Evolutionary conservation across 2,113 vertebrate genomes (phyloP), one percentile per base, ranked within the genome.

Genomic region (Semnopithecus entellus): DNA sequence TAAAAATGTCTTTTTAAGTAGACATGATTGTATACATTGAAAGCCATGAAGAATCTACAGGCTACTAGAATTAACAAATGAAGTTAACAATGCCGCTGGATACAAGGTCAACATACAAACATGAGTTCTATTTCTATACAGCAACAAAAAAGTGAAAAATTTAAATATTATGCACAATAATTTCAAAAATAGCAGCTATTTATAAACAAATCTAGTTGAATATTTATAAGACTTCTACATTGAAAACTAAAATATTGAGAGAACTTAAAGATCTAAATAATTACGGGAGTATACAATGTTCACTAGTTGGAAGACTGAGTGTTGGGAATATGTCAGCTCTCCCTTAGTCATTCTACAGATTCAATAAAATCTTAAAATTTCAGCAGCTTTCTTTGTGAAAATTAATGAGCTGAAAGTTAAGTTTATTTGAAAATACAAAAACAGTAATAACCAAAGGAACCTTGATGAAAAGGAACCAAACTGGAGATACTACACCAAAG

Each of bases 381-480:
- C n/a, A 89, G 55, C 64, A 68, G 13, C 76, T 92, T 95, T 94
- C 40, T 92, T 55, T 86, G n/a, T 92, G 64, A 90, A 94, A 94
- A 59, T 30, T 38, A 32, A 55, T 27, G 57, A 68, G 11, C 27
- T 76, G 23, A 70, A 66, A 13, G 70, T 81, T 81, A 48, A 79
- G 10, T 76, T 81, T 66, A 83, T 20, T 78, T 50, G 13, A 52
- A 91, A 76, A 91, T 88, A 64, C 8, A 91, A 93, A 88, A 30
- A 76, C 43, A 94, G 35, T 72, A 96, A 78, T 73, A 93, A 85
- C 55, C 22, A 94, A 93, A 73, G 16, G 13, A 88, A 25, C 75
- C 18, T 50, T 96, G 40, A 92, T 55, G 55, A 45, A 88, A 94
- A 81, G 30, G 4, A 87, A 83, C 57, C 91, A 82, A 96, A 48